A percentile compares a stretch with the other conserved stretches of the same genome.
These are phyloP conservation scores for Pteropus rufus DNA, from an alignment of 2,797 vertebrate genomes.

Conservation along the genomic window DNA sequence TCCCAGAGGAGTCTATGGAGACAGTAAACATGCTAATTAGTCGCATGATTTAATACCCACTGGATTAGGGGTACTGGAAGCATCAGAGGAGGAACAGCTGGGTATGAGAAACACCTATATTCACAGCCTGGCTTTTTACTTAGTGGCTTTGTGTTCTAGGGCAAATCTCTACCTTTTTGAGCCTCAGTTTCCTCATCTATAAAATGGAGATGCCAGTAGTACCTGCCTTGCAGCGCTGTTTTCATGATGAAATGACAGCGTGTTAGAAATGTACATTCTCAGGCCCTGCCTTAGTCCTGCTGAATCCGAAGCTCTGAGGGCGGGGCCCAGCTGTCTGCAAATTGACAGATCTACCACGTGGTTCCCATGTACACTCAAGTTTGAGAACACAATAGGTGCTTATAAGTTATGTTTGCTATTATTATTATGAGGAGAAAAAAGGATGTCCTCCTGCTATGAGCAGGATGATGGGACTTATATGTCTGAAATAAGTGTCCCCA, in stretches of 20 bases:
- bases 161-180: background rate
- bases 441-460: background rate
- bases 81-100: background rate
- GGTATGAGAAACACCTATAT: background rate
- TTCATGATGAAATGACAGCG: background rate
- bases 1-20: background rate
- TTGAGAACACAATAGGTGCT: background rate
- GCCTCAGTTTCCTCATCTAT: background rate
- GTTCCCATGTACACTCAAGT: fast-evolving
- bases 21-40: no score
- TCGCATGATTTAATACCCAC: background rate
- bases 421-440: background rate
- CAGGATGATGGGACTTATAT: fast-evolving
- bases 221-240: background rate
- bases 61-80: background rate
- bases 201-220: background rate
- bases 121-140: background rate
- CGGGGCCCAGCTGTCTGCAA: fast-evolving
- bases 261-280: background rate
- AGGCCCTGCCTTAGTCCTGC: background rate
- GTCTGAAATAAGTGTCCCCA: background rate
- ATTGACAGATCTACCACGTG: fast-evolving
- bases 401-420: background rate
- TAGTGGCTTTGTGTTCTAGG: background rate
- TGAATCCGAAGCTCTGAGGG: background rate